Percentiles rank a stretch among this genome's conserved stretches.
These are phyloP conservation scores for Portevinia maculata DNA, from an alignment of 2,888 invertebrate genomes.

Conservation along the genomic window DNA sequence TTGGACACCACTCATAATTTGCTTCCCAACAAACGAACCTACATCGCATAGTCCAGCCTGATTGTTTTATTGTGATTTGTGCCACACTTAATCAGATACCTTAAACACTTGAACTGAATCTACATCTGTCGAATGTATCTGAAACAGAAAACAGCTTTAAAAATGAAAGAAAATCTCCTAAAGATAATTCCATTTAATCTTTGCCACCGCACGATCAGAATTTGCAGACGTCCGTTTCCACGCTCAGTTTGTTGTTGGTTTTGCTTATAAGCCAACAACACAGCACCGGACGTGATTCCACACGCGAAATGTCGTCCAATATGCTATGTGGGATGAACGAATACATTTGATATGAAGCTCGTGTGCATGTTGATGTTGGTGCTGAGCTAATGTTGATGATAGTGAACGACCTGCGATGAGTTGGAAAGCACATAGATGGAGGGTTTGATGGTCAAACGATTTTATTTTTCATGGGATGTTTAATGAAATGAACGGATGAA, in stretches of 20 bases:
- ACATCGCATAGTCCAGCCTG: constrained; percentile 23
- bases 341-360: constrained; percentile 24
- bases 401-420: constrained; percentile 15
- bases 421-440: not conserved
- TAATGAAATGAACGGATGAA: constrained; percentile 24
- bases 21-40: constrained; percentile 16
- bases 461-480: constrained; percentile 17
- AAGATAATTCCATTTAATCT: constrained; percentile 41
- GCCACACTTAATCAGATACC: constrained; percentile 42
- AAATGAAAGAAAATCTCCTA: constrained; percentile 1
- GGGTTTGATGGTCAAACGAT: constrained; percentile 14
- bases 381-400: constrained; percentile 6
- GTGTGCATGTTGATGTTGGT: constrained; percentile 11
- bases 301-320: constrained; percentile 15
- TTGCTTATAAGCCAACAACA: constrained; percentile 47
- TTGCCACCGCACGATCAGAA: constrained; percentile 33
- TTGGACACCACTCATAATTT: constrained; percentile 36
- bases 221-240: constrained; percentile 58
- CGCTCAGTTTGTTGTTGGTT: constrained; percentile 14
- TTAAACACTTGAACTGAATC: constrained; percentile 64
- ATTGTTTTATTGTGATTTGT: constrained; percentile 38
- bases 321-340: constrained; percentile 40
- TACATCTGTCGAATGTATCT: constrained; percentile 55
- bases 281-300: constrained; percentile 55
- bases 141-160: constrained; percentile 8